phyloP scores from a whole-genome alignment of 1,140 invertebrate genomes.

The Melanaphis sacchari region DNA sequence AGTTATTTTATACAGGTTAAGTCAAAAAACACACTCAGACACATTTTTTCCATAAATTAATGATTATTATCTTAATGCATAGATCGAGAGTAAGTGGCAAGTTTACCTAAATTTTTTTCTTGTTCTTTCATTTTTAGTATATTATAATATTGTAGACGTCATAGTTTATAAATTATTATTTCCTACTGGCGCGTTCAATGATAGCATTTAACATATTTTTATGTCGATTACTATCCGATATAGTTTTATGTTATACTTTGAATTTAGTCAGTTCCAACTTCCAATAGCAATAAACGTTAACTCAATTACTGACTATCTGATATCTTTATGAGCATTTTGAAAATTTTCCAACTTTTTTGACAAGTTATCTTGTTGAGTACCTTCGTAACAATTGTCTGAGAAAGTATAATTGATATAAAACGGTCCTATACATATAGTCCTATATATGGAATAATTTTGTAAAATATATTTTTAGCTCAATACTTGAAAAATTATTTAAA shows the following conservation, averaged over 20 bases:
- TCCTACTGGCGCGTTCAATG: neutral
- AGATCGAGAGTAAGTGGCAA: neutral
- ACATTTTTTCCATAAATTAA: neutral
- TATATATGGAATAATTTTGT: neutral
- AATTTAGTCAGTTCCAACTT: neutral
- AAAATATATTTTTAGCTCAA: neutral
- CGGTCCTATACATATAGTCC: neutral
- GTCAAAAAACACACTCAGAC: too few relatives aligned
- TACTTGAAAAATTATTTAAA: neutral
- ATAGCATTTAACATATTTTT: constrained; percentile 1
- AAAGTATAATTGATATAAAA: neutral
- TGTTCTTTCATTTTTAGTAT: neutral
- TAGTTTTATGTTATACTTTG: neutral
- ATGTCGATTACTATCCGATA: too few relatives aligned
- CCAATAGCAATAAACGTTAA: neutral
- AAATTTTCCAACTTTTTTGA: neutral
- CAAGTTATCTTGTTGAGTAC: neutral
- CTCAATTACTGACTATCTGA: neutral
- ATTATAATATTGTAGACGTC: too few relatives aligned
- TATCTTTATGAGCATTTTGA: neutral
- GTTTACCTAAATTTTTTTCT: neutral
- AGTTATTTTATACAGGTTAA: neutral
- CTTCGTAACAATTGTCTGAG: neutral
- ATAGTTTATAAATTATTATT: neutral
- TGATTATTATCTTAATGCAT: neutral